phyloP scores from a whole-genome alignment of 2,113 vertebrate genomes.

The Xenopus laevis region DNA sequence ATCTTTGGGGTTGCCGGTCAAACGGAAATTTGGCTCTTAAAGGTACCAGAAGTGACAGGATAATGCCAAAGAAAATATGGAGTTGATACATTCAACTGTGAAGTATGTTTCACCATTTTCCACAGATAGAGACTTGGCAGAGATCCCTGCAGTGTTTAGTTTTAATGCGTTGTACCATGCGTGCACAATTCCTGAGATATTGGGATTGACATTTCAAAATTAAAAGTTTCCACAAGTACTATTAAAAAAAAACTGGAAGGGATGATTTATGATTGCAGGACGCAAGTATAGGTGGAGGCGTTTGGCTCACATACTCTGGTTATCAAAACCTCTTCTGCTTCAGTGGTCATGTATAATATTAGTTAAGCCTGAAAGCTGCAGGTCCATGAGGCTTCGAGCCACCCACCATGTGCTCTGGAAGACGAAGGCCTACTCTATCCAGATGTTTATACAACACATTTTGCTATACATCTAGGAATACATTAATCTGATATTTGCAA shows the following conservation, averaged over 20 bases:
- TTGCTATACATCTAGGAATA: slow-evolving; percentile 21
- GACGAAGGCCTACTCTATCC: slow-evolving; percentile 37
- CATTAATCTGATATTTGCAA: slow-evolving; percentile 27
- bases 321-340: slow-evolving; percentile 9
- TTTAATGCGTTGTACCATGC: not conserved
- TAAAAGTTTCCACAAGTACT: not conserved
- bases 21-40: too few relatives aligned
- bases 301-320: not conserved
- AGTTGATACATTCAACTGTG: too few relatives aligned
- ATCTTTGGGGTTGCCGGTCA: too few relatives aligned
- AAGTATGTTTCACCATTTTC: not conserved
- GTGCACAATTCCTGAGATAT: not conserved
- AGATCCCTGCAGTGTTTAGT: not conserved
- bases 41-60: too few relatives aligned
- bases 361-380: slow-evolving; percentile 36
- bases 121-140: slow-evolving; percentile 5
- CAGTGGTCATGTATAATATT: slow-evolving; percentile 39
- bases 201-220: slow-evolving; percentile 5
- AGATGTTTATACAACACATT: slow-evolving; percentile 25
- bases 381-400: slow-evolving; percentile 49
- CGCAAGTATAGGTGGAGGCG: not conserved
- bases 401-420: slow-evolving; percentile 46
- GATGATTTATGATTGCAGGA: not conserved
- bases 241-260: not conserved
- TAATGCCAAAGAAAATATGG: too few relatives aligned